Percentiles rank a stretch among this genome's conserved stretches.
Conservation (phyloP, 2,797 vertebrate species). For the Pelobates cultripes region DNA sequence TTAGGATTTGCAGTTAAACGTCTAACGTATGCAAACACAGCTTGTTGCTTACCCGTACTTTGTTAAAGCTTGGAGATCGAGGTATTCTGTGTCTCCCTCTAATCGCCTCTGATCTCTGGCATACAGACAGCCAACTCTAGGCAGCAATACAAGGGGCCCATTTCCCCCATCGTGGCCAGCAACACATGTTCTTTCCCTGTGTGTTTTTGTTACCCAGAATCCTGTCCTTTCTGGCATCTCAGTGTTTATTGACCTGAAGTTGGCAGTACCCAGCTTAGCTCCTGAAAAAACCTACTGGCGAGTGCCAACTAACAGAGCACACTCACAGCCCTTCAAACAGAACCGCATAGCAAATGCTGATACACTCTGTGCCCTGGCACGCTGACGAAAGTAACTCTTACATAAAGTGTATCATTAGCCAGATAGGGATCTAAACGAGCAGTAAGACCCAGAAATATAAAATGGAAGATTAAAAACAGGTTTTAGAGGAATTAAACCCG, state of each 20-base stretch:
- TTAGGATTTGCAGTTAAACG: too few relatives aligned
- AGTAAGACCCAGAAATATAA: too few relatives aligned
- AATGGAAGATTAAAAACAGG: too few relatives aligned
- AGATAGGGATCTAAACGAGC: too few relatives aligned
- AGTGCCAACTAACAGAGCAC: neutral
- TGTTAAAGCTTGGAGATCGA: neutral
- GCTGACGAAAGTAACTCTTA: neutral
- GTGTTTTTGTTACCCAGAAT: slow-evolving; percentile 46
- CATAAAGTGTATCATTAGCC: neutral
- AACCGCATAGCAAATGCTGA: neutral
- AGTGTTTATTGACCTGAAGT: slow-evolving; percentile 27
- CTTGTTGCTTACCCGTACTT: too few relatives aligned
- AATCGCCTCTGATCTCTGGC: slow-evolving; percentile 19
- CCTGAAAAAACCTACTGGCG: neutral
- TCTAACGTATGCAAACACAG: too few relatives aligned
- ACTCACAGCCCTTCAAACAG: neutral
- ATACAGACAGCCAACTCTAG: neutral
- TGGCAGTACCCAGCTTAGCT: slow-evolving; percentile 6
- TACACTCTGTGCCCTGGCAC: neutral
- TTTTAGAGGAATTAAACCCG: too few relatives aligned
- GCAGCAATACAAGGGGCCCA: slow-evolving; percentile 8
- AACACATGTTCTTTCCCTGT: slow-evolving; percentile 37
- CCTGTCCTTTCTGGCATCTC: slow-evolving; percentile 1
- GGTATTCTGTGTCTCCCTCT: neutral
- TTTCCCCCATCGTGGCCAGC: neutral